Evolutionary conservation across 2,888 invertebrate genomes (phyloP).

Genomic region (Tethea ocularis): DNA sequence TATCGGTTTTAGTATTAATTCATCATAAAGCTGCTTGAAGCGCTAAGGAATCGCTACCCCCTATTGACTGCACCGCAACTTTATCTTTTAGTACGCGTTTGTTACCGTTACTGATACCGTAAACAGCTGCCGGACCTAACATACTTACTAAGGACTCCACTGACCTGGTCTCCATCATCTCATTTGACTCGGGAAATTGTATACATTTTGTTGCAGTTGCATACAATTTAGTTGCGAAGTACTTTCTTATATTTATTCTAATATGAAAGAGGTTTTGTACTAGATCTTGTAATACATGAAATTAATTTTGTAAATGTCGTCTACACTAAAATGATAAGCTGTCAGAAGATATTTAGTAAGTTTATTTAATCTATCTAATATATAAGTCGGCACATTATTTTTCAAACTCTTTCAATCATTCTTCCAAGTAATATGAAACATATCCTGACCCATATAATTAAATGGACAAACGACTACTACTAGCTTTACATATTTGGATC

Average conservation of each 20-base stretch:
- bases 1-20: no score
- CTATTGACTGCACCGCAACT: slow-evolving; percentile 12
- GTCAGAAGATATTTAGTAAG: no score
- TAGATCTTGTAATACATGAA: no score
- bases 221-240: not conserved
- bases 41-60: slow-evolving; percentile 7
- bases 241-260: not conserved
- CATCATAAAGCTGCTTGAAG: not conserved
- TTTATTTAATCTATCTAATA: no score
- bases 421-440: no score
- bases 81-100: slow-evolving; percentile 16
- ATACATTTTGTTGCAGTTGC: not conserved
- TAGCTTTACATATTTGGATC: no score
- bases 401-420: no score
- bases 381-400: no score
- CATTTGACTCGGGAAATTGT: slow-evolving; percentile 1
- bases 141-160: slow-evolving; percentile 27
- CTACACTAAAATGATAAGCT: no score
- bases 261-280: not conserved
- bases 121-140: slow-evolving; percentile 28
- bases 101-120: slow-evolving; percentile 50
- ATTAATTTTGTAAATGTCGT: no score
- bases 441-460: no score
- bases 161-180: slow-evolving; percentile 7
- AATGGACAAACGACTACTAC: no score